phyloP scores from a whole-genome alignment of 2,888 invertebrate genomes.

The Coecobrya sp. region DNA sequence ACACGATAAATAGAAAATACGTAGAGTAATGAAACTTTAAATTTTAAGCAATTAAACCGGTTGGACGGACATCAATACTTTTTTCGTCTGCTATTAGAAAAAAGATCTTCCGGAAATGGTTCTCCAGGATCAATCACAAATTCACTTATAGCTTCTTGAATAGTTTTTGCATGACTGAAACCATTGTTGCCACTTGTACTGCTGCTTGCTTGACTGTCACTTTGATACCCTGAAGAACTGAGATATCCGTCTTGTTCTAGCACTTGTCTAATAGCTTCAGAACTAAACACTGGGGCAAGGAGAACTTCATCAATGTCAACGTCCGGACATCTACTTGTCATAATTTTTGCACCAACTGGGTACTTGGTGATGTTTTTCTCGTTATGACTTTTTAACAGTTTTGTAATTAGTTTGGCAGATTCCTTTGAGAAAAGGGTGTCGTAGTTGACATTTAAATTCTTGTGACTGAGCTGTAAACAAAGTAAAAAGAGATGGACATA shows the following conservation, averaged over 20 bases:
- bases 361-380: slow-evolving; percentile 83
- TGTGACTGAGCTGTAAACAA: slow-evolving; percentile 84
- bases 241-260: slow-evolving; percentile 79
- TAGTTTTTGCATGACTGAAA: slow-evolving; percentile 46
- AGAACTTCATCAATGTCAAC: slow-evolving; percentile 85
- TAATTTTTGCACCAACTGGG: slow-evolving; percentile 85
- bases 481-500: too few species aligned
- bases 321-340: slow-evolving; percentile 85
- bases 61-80: slow-evolving; percentile 66
- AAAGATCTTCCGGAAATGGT: slow-evolving; percentile 64
- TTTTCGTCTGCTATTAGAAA: slow-evolving; percentile 60
- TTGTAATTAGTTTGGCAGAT: slow-evolving; percentile 83
- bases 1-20: neutral
- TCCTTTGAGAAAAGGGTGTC: slow-evolving; percentile 84
- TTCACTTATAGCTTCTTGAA: slow-evolving; percentile 71
- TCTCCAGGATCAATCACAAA: slow-evolving; percentile 78
- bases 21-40: neutral
- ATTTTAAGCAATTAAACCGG: neutral
- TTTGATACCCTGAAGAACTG: slow-evolving; percentile 74
- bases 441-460: slow-evolving; percentile 86
- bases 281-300: slow-evolving; percentile 81
- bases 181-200: neutral
- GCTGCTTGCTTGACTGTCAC: slow-evolving; percentile 72
- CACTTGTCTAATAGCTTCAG: slow-evolving; percentile 81
- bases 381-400: slow-evolving; percentile 71